phyloP scores from a whole-genome alignment of 2,113 vertebrate species.

The Lutjanus erythropterus region DNA sequence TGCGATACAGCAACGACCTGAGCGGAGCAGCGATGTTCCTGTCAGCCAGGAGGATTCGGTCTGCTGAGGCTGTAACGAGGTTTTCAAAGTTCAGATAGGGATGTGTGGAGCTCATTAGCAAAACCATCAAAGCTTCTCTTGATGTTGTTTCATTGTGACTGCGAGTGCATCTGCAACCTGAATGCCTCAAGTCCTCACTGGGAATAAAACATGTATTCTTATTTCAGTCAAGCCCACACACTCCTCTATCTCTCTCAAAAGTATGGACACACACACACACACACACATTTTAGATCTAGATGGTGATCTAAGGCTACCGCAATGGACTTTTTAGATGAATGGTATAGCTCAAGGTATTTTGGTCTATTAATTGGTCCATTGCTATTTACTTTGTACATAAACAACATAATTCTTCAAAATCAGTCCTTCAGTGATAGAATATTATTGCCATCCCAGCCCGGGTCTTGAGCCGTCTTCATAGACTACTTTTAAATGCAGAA shows the following conservation, averaged over 20 bases:
- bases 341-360: too few relatives aligned
- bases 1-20: background rate
- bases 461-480: too few relatives aligned
- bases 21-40: background rate
- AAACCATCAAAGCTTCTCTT: slow-evolving; percentile 28
- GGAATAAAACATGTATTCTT: background rate
- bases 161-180: background rate
- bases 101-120: slow-evolving; percentile 31
- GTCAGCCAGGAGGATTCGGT: background rate
- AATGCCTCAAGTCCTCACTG: background rate
- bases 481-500: too few relatives aligned
- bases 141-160: background rate
- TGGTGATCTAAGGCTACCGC: too few relatives aligned
- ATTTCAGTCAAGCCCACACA: slow-evolving; percentile 6
- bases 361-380: too few relatives aligned
- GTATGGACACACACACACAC: background rate
- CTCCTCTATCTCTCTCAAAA: background rate
- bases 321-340: too few relatives aligned
- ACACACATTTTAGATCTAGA: too few relatives aligned
- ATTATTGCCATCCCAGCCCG: too few relatives aligned
- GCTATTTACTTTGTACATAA: too few relatives aligned
- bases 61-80: slow-evolving; percentile 10
- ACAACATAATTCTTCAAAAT: too few relatives aligned
- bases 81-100: background rate
- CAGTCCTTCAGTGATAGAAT: too few relatives aligned